phyloP scores from a whole-genome alignment of 2,888 invertebrate genomes.

The Dynastes hyllus region DNA sequence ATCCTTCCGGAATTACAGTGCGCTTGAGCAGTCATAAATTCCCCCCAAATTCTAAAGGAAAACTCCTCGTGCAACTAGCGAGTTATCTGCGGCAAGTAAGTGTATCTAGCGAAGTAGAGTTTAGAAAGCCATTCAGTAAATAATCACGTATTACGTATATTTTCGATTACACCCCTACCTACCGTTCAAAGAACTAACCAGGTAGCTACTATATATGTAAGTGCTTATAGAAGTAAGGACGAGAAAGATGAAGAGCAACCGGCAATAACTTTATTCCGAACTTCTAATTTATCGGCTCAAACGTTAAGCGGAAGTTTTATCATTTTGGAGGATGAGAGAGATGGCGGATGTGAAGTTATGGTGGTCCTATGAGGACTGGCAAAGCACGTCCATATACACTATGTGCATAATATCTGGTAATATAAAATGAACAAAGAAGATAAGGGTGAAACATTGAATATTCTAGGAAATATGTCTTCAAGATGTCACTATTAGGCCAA shows the following conservation, averaged over 20 bases:
- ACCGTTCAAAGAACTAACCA: not conserved
- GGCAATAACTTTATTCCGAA: constrained; percentile 34
- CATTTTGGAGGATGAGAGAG: not conserved
- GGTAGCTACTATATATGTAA: too few species aligned
- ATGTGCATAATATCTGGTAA: not conserved
- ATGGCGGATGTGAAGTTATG: not conserved
- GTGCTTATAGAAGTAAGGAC: not conserved
- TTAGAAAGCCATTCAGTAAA: constrained; percentile 31
- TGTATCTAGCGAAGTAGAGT: not conserved
- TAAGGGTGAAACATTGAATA: too few species aligned
- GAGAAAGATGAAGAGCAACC: not conserved
- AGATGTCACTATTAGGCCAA: too few species aligned
- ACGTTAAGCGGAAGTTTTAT: constrained; percentile 35
- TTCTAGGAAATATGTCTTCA: too few species aligned
- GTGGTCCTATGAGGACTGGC: not conserved
- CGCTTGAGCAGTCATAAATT: too few species aligned
- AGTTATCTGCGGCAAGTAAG: too few species aligned
- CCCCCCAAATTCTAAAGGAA: not conserved
- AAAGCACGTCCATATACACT: not conserved
- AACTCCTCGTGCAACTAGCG: not conserved
- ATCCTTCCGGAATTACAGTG: too few species aligned
- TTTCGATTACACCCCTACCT: constrained; percentile 18
- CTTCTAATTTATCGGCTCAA: constrained; percentile 28
- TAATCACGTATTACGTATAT: constrained; percentile 35
- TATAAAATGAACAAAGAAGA: not conserved